Evolutionary conservation across 2,888 invertebrate species (phyloP).

Genomic region (Lapara coniferarum): DNA sequence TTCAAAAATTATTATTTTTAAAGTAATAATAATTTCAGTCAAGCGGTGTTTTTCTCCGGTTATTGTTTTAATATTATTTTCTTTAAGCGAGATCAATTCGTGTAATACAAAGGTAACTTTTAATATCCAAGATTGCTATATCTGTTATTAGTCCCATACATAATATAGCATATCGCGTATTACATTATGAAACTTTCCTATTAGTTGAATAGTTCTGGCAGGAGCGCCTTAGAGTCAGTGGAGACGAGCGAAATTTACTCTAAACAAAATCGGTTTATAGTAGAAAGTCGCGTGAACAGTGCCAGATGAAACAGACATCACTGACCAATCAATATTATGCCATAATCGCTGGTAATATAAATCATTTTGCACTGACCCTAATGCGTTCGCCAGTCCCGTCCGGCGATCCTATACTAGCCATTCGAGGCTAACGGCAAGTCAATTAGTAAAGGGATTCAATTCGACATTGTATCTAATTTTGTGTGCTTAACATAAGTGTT

Average conservation of each 20-base stretch:
- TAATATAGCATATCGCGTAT: background rate
- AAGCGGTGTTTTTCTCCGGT: background rate
- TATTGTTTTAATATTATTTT: too few relatives aligned
- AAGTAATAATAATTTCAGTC: background rate
- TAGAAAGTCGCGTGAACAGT: too few relatives aligned
- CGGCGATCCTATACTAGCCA: background rate
- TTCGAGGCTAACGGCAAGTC: conserved; percentile 3
- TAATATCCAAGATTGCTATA: background rate
- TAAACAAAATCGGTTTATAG: too few relatives aligned
- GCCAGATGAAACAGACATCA: too few relatives aligned
- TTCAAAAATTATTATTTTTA: too few relatives aligned
- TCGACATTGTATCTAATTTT: background rate
- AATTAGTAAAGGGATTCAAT: conserved; percentile 12
- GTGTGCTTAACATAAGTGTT: background rate
- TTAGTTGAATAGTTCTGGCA: background rate
- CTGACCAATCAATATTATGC: background rate
- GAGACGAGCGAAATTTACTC: too few relatives aligned
- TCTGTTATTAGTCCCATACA: background rate
- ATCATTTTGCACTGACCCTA: background rate
- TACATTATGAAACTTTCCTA: background rate
- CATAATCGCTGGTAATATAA: background rate
- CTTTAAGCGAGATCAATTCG: too few relatives aligned
- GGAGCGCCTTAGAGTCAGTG: background rate
- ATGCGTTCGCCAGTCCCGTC: conserved; percentile 1
- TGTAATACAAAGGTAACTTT: background rate